phyloP scores from a whole-genome alignment of 1,140 invertebrate genomes.

The Teleogryllus occipitalis region DNA sequence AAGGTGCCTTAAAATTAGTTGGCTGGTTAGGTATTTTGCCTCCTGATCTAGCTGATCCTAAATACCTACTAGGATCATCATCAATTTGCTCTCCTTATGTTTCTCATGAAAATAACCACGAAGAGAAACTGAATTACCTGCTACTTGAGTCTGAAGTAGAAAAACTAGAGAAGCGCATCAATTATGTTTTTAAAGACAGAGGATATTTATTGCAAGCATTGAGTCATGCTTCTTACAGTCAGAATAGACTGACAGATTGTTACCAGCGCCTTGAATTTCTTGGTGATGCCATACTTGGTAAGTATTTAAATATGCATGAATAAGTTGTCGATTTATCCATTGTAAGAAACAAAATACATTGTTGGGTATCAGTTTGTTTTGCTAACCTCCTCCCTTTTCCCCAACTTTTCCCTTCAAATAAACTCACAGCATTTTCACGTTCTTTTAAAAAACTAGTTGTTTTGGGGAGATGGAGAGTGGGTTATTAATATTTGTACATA shows the following conservation, averaged over 20 bases:
- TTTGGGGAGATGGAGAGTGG: too few species aligned
- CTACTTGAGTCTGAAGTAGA: not conserved
- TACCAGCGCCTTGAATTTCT: slow-evolving; percentile 94
- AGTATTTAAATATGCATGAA: not conserved
- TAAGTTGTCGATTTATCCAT: too few species aligned
- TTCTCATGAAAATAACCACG: not conserved
- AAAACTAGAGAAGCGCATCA: slow-evolving; percentile 51
- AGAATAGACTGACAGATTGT: slow-evolving; percentile 76
- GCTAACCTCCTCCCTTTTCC: not conserved
- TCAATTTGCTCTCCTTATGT: not conserved
- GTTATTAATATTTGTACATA: too few species aligned
- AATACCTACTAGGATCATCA: not conserved
- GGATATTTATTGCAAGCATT: slow-evolving; percentile 60
- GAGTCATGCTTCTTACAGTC: slow-evolving; percentile 84
- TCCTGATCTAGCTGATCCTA: slow-evolving; percentile 30
- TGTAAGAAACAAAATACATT: not conserved
- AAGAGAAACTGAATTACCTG: not conserved
- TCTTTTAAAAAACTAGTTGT: too few species aligned
- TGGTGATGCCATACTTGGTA: slow-evolving; percentile 83
- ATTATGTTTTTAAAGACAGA: slow-evolving; percentile 57
- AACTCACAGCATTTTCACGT: too few species aligned
- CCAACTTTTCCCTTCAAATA: not conserved
- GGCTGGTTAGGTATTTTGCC: slow-evolving; percentile 64
- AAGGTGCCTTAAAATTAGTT: slow-evolving; percentile 52
- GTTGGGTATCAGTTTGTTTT: not conserved